Evolutionary conservation across 2,888 invertebrate genomes (phyloP).

Genomic region (Hypercompe scribonia): DNA sequence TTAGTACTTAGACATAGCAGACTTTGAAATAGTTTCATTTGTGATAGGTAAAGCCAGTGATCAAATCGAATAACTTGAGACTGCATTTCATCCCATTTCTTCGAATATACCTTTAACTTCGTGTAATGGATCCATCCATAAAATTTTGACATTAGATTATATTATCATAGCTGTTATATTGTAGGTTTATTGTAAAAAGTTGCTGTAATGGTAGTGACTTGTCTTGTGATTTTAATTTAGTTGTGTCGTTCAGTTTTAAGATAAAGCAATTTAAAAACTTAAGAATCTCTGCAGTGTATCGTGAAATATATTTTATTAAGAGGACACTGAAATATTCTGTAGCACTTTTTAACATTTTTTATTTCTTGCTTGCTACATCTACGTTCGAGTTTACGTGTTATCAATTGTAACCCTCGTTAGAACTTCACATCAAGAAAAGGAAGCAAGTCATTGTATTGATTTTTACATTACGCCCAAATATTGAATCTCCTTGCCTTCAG

Average conservation of each 20-base stretch:
- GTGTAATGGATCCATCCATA: slow-evolving; percentile 80
- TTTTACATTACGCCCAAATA: background rate
- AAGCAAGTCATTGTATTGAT: background rate
- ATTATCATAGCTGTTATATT: slow-evolving; percentile 58
- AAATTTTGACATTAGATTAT: slow-evolving; percentile 69
- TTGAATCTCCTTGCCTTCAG: background rate
- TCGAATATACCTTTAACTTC: slow-evolving; percentile 60
- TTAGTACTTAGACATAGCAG: background rate
- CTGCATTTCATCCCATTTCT: slow-evolving; percentile 69
- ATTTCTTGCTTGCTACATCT: background rate
- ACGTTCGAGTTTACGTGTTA: background rate
- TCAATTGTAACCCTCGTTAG: background rate
- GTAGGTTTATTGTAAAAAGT: slow-evolving; percentile 60
- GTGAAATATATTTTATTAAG: slow-evolving; percentile 6
- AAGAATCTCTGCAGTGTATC: slow-evolving; percentile 1
- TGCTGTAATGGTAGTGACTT: slow-evolving; percentile 61
- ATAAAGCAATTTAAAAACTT: slow-evolving; percentile 28
- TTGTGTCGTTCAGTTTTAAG: slow-evolving; percentile 40
- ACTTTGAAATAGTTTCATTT: slow-evolving; percentile 50
- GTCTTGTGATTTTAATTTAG: slow-evolving; percentile 64
- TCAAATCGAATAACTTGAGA: slow-evolving; percentile 71
- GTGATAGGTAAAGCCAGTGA: slow-evolving; percentile 74
- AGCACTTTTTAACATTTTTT: slow-evolving; percentile 6
- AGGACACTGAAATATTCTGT: slow-evolving; percentile 1
- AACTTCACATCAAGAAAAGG: background rate